Evolutionary conservation across 1,140 invertebrate species (phyloP).

Genomic region (Linepithema humile): DNA sequence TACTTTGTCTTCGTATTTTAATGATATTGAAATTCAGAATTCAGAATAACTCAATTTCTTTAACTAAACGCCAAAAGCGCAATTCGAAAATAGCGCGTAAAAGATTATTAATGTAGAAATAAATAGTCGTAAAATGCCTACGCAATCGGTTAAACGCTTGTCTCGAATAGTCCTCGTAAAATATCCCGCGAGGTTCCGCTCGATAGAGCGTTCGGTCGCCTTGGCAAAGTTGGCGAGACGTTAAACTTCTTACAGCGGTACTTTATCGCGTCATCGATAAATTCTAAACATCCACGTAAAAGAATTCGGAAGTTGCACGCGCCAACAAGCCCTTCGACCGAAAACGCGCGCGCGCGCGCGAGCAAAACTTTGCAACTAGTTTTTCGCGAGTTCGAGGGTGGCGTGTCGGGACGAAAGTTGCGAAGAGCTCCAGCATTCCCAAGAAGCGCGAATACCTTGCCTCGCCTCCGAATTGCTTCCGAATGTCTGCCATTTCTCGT

Average conservation of each 20-base stretch:
- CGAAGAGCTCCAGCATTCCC: conserved; percentile 28
- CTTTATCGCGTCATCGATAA: conserved; percentile 69
- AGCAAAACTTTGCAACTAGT: conserved; percentile 60
- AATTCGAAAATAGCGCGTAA: neutral
- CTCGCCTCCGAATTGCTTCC: conserved; percentile 39
- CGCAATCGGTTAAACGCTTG: neutral
- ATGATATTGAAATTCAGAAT: too few species aligned
- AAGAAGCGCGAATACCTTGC: conserved; percentile 12
- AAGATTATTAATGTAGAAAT: too few species aligned
- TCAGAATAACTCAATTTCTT: too few species aligned
- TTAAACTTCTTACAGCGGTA: conserved; percentile 57
- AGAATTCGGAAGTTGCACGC: conserved; percentile 61
- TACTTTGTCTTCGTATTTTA: neutral
- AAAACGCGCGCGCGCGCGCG: conserved; percentile 1
- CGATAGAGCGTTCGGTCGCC: conserved; percentile 14
- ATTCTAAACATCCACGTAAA: conserved; percentile 65
- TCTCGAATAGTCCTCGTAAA: conserved; percentile 26
- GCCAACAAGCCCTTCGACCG: conserved; percentile 45
- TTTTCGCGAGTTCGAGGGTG: conserved; percentile 50
- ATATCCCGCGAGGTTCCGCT: conserved; percentile 1
- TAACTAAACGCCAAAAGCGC: too few species aligned
- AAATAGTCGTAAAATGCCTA: neutral
- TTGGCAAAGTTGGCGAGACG: conserved; percentile 38
- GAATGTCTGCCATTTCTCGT: conserved; percentile 59
- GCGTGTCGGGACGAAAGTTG: conserved; percentile 37